Base-by-base conservation (phyloP, 2,113 vertebrate species). In the Gallinago jamesoni region DNA sequence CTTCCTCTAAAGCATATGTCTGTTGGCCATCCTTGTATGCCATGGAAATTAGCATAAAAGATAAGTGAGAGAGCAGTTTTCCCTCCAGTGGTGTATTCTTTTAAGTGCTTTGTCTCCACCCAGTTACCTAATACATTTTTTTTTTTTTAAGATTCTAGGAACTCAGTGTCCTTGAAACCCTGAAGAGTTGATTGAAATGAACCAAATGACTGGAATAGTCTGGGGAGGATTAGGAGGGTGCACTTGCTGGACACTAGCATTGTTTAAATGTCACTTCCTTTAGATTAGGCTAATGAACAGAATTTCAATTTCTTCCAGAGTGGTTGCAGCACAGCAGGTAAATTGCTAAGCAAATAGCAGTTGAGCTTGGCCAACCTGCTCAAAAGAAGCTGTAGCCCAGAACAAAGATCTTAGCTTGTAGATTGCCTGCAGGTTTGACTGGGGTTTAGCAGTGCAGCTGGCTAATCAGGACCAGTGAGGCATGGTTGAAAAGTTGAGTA, bases 231-330 rank as follows among this genome's bases (percentile, higher is more conserved):
- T 19, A 33, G 41, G 25, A 84, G 47, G 25, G 4, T 15, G 12
- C 1, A 0, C 10, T 50, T 43, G 19, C 37, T 87, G 37, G 23
- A 11, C 2, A 1, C 12, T 59, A 17, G 48, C 28, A 6, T 27
- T 9, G 30, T 76, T 53, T 27, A 27, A 59, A 15, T 27, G 35
- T 56, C 47, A 9, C 19, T 73, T 21, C 31, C n/a, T 72, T 67
- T 50, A 48, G 30, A n/a, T 14, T 27, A 81, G 24, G 56, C 27
- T 27, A 30, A n/a, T 8, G 25, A 62, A 55, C 23, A 64, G 30
- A 28, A 77, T 62, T 82, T 57, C 33, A 83, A 2, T 50, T 67
- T 66, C 18, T 52, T 60, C 21, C 28, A 41, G 69, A 47, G 53
- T 7, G 14, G n/a, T 20, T 30, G 37, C 84, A 50, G 33, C 22